Base-by-base conservation (phyloP, 2,888 invertebrate genomes). In the Archips xylosteana region DNA sequence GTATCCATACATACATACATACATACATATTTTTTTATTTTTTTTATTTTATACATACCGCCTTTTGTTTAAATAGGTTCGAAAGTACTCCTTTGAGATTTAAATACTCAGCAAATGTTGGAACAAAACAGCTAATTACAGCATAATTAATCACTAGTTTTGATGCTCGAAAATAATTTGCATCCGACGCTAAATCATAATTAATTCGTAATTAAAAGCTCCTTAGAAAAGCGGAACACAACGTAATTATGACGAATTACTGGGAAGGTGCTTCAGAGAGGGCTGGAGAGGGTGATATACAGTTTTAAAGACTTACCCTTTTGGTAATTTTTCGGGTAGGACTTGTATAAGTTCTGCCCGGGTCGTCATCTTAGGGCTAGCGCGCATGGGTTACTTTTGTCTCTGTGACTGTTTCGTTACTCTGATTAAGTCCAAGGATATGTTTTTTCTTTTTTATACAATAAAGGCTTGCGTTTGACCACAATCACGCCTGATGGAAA, bases 201-300 rank as follows among this genome's bases (percentile, higher is more conserved):
- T 86, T 83, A 85, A 81, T 85, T 82, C 78, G 77, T 85, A 87
- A 87, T 89, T 88, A 87, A 86, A 82, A 72, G 76, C 76, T 76
- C 78, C 79, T 79, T 77, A 78, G 82, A 83, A 85, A 81, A 80
- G 85, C 81, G 82, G 81, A 87, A 89, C 86, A 87, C 85, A 88
- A 86, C 85, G 83, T 87, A 89, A 89, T 90, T 85, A 85, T 88
- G 89, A 89, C 86, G 83, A 89, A 89, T 86, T 85, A 71, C 66
- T 68, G 78, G 77, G 71, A 70, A 73, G 64, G 77, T 78, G 77
- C 79, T 79, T 75, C 75, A 65, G 73, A 65, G 65, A 68, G 74
- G 63, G 70, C 64, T 74, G 70, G 76, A 76, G 59, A 36, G 45
- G 67, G 64, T 47, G 57, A 60, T 69, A 49, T 59, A 60, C 59